Conservation (phyloP, 2,888 invertebrate species). For the Syrista parreyssii region DNA sequence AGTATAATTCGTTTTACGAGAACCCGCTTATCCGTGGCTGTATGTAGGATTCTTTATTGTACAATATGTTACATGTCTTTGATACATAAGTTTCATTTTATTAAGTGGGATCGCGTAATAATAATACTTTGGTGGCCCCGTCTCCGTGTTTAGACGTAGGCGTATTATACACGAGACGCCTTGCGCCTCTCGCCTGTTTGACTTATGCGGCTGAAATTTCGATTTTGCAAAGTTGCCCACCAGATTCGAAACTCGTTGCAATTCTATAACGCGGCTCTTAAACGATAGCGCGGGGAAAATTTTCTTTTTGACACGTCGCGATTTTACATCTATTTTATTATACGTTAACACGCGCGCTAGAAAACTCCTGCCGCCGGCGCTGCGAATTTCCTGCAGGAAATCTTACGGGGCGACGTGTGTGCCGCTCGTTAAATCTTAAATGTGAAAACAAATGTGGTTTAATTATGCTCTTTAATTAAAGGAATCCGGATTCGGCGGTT, state of each 20-base stretch:
- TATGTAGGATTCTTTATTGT: neutral
- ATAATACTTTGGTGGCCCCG: no score
- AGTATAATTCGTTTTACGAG: neutral
- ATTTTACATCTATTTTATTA: neutral
- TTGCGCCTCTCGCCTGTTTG: neutral
- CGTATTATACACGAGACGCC: no score
- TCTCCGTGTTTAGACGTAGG: no score
- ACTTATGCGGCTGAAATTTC: neutral
- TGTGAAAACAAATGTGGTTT: no score
- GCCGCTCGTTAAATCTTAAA: neutral
- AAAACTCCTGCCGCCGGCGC: neutral
- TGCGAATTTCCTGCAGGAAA: neutral
- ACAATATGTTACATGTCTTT: neutral
- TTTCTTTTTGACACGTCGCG: neutral
- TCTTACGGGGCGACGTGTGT: neutral
- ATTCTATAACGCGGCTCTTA: neutral
- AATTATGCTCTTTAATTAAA: no score
- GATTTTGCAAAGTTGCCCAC: neutral
- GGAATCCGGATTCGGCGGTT: neutral
- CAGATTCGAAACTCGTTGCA: neutral
- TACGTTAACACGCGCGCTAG: neutral
- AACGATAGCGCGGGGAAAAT: neutral
- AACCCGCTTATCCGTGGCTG: neutral
- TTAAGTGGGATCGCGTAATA: neutral
- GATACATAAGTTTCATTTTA: neutral